Evolutionary conservation across 1,140 invertebrate genomes (phyloP), one percentile per base, ranked within the genome.

Genomic region (Lepidurus apus): DNA sequence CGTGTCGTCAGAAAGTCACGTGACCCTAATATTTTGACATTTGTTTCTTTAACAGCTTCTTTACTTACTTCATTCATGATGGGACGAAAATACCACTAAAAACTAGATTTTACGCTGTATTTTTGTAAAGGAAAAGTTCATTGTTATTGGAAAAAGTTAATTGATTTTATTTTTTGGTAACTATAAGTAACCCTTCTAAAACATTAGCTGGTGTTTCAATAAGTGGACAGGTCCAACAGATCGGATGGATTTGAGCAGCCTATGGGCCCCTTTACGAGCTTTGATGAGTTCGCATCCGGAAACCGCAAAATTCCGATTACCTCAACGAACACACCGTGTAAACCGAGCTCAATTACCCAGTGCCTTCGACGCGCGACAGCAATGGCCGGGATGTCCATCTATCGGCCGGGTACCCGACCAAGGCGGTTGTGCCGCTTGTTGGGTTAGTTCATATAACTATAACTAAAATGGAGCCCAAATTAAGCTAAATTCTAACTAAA

Each of bases 341-440:
- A 65, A 65, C 13, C 17, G 8, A 65, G 5, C 53, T 65, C 8
- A 7, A 7, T 65, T 65, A 65, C 53, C 53, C 21, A 13, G n/a
- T 13, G 80, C 80, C 13, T 88, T 88, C 80, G 87, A 88, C 81
- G 81, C 88, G 3, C 81, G 87, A 74, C 79, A 83, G 74, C 80
- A 87, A 65, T 88, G 87, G 88, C 83, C 87, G 0, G 82, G 87
- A 78, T 90, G 89, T 77, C 83, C 85, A 10, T 84, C 87, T 1
- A 83, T 84, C 42, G 78, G 77, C 44, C 80, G 82, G 47, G 82
- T 84, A 42, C 75, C 83, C 45, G 84, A 85, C 79, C 84, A 84
- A 78, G 84, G 81, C 42, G 80, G 81, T 24, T 84, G 84, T 80
- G 84, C 83, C n/a, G 83, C 82, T 7, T 83, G 82, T 76, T 84